Conservation (phyloP, 2,797 vertebrate genomes). For the Microctenopoma lineatum region DNA sequence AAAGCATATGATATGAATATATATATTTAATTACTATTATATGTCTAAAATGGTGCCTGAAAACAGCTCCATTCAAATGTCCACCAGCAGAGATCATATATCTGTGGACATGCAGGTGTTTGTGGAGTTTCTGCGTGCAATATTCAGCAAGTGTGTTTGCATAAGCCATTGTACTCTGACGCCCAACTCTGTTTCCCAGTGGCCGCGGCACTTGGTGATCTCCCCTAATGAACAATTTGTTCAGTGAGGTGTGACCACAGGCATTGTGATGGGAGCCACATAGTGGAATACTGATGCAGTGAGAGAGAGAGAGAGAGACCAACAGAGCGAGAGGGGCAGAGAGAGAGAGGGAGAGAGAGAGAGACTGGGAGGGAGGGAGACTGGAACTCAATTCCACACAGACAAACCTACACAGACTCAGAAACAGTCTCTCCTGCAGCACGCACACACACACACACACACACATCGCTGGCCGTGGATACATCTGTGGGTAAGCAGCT, state of each 20-base stretch:
- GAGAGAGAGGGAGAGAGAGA: slow-evolving; percentile 25
- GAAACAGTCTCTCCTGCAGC: slow-evolving; percentile 60
- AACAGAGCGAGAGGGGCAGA: slow-evolving; percentile 26
- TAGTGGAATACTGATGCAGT: slow-evolving; percentile 74
- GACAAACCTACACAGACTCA: slow-evolving; percentile 61
- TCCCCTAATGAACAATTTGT: slow-evolving; percentile 80
- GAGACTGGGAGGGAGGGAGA: slow-evolving; percentile 31
- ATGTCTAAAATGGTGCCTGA: too few species aligned
- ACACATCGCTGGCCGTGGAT: slow-evolving; percentile 66
- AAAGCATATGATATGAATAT: too few species aligned
- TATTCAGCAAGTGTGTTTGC: slow-evolving; percentile 45
- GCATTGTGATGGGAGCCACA: slow-evolving; percentile 75
- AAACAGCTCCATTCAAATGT: too few species aligned
- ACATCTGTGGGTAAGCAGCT: slow-evolving; percentile 76
- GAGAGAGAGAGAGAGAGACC: slow-evolving; percentile 54
- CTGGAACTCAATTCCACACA: slow-evolving; percentile 68
- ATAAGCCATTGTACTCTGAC: slow-evolving; percentile 20
- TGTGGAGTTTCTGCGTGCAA: slow-evolving; percentile 13
- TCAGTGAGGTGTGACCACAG: slow-evolving; percentile 79
- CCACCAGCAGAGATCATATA: too few species aligned
- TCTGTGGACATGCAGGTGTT: not conserved
- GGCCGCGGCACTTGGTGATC: slow-evolving; percentile 52
- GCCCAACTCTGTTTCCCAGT: slow-evolving; percentile 34
- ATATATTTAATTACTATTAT: too few species aligned
- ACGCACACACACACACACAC: slow-evolving; percentile 46